Conservation (phyloP, 2,113 vertebrate species). For the Sapayoa aenigma region DNA sequence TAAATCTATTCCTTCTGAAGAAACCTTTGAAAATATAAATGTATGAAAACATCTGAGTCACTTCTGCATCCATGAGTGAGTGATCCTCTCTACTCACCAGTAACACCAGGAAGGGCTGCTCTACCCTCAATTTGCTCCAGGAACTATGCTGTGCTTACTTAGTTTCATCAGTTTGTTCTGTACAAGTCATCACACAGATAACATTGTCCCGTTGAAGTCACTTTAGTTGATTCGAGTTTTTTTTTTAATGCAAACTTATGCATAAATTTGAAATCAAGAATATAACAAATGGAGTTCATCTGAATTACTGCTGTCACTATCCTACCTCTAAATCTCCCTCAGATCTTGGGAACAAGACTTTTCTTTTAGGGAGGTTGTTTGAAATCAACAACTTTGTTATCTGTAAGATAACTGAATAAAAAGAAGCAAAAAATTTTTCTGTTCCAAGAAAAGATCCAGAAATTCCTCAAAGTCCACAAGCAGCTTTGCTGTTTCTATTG, state of each 20-base stretch:
- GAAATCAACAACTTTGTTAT: not conserved
- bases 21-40: conserved; percentile 24
- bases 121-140: not conserved
- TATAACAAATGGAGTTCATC: not conserved
- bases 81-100: not conserved
- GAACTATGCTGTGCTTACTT: not conserved
- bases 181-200: not conserved
- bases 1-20: conserved; percentile 43
- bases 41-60: not conserved
- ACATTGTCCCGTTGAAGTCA: not conserved
- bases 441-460: not conserved
- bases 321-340: not conserved
- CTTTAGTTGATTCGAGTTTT: not conserved
- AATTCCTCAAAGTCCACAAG: not conserved
- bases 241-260: not conserved
- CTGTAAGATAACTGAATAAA: not conserved
- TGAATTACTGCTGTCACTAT: not conserved
- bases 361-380: not conserved
- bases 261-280: not conserved
- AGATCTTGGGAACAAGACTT: not conserved
- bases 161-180: not conserved
- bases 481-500: not conserved
- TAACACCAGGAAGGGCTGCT: not conserved
- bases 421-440: not conserved
- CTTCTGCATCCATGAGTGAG: not conserved